These are phyloP conservation scores for Emydura subglobosa DNA, from an alignment of 2,113 vertebrate genomes.

Conservation along the genomic window DNA sequence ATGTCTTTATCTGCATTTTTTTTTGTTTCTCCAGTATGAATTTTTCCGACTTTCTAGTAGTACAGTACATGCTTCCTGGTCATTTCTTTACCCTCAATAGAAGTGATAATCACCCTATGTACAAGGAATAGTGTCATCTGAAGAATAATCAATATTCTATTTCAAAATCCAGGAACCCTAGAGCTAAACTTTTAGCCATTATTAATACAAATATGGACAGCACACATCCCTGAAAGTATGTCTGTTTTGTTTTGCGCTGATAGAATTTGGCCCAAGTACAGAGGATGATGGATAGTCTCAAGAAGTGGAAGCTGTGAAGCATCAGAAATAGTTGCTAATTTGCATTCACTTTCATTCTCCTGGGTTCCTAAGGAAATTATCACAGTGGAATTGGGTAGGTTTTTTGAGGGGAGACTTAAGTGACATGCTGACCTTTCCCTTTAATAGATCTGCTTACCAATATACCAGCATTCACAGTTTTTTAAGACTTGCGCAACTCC, in stretches of 20 bases:
- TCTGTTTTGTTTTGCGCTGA: not conserved
- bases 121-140: not conserved
- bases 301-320: not conserved
- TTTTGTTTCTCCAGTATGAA: not conserved
- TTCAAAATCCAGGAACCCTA: not conserved
- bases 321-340: not conserved
- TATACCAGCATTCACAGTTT: not conserved
- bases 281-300: not conserved
- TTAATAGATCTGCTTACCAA: not conserved
- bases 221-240: not conserved
- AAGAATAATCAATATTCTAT: not conserved
- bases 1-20: not conserved
- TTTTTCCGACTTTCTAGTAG: not conserved
- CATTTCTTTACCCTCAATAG: not conserved
- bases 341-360: not conserved
- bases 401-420: not conserved
- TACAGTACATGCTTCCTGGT: not conserved
- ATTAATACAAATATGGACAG: not conserved
- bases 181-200: rapidly evolving
- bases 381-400: not conserved
- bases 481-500: not conserved
- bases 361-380: rapidly evolving
- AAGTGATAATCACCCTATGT: not conserved
- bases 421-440: not conserved
- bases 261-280: rapidly evolving